Evolutionary conservation across 35 echinoderm and acorn worm species (phyloP).

Genomic region (Heliocidaris tuberculata): DNA sequence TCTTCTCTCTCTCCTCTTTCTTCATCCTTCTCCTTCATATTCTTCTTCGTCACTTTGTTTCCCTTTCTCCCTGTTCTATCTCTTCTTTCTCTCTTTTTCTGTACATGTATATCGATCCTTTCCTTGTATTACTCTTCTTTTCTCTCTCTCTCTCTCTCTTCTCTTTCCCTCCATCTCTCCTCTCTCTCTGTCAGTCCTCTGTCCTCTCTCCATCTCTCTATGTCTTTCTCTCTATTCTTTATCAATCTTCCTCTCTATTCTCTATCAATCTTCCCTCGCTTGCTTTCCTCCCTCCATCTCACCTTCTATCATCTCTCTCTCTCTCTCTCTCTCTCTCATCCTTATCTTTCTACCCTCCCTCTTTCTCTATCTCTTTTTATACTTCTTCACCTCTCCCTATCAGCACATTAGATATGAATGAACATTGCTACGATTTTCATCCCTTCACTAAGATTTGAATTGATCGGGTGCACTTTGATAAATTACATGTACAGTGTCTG

Average conservation of each 20-base stretch:
- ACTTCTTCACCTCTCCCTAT: neutral
- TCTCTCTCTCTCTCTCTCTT: too few species aligned
- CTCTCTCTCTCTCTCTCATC: neutral
- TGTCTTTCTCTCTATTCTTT: neutral
- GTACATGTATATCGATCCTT: neutral
- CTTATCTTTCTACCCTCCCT: neutral
- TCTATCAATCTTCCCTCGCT: neutral
- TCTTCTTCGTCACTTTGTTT: neutral
- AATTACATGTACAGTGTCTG: neutral
- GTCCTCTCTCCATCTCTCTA: neutral
- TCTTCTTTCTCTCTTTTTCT: neutral
- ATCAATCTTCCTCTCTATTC: neutral
- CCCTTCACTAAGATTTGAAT: neutral
- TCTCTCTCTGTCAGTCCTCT: neutral
- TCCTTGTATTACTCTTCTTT: neutral
- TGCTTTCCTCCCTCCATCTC: neutral
- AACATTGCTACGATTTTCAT: neutral
- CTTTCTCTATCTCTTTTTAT: neutral
- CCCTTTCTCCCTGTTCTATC: neutral
- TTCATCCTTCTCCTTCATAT: neutral
- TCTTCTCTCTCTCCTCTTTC: neutral
- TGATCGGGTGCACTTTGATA: neutral
- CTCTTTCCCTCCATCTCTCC: neutral
- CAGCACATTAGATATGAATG: neutral
- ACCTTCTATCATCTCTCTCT: neutral